Evolutionary conservation across 1,140 invertebrate genomes (phyloP).

Genomic region (Diploscapter pachys): DNA sequence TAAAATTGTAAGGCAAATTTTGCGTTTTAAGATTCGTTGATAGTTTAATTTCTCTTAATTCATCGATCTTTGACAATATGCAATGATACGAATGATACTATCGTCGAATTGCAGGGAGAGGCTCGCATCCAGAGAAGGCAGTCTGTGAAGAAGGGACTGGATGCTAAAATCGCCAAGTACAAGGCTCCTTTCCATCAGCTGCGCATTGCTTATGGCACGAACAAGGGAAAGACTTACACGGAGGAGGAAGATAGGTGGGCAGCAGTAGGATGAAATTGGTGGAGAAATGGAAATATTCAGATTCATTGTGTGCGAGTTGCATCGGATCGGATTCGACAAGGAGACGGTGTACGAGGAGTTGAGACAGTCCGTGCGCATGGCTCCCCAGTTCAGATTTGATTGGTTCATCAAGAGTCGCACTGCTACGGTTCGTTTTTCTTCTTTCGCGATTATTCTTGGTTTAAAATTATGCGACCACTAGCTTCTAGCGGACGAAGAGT

Average conservation of each 20-base stretch:
- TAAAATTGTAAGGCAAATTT: no score
- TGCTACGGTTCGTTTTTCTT: slow-evolving; percentile 68
- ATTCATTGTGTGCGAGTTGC: slow-evolving; percentile 95
- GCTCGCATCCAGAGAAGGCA: slow-evolving; percentile 90
- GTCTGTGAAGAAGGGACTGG: slow-evolving; percentile 92
- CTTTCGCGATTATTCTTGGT: neutral
- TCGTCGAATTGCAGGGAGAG: slow-evolving; percentile 69
- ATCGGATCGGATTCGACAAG: slow-evolving; percentile 96
- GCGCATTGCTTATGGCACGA: slow-evolving; percentile 90
- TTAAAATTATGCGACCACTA: no score
- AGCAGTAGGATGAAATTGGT: slow-evolving; percentile 4
- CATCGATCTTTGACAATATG: no score
- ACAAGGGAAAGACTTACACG: slow-evolving; percentile 98
- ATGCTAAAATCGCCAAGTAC: slow-evolving; percentile 89
- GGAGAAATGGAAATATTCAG: slow-evolving; percentile 29
- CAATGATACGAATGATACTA: no score
- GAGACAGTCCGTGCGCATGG: slow-evolving; percentile 81
- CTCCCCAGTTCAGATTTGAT: slow-evolving; percentile 95
- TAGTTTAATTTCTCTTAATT: no score
- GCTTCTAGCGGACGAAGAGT: no score
- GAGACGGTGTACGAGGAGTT: slow-evolving; percentile 99
- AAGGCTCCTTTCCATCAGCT: slow-evolving; percentile 96
- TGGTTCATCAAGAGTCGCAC: slow-evolving; percentile 99
- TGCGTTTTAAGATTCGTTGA: no score
- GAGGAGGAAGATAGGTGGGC: slow-evolving; percentile 88